A percentile compares a stretch with the other conserved stretches of the same genome.
phyloP scores from a whole-genome alignment of 1,140 invertebrate species.

The Trichomalopsis sarcophagae region DNA sequence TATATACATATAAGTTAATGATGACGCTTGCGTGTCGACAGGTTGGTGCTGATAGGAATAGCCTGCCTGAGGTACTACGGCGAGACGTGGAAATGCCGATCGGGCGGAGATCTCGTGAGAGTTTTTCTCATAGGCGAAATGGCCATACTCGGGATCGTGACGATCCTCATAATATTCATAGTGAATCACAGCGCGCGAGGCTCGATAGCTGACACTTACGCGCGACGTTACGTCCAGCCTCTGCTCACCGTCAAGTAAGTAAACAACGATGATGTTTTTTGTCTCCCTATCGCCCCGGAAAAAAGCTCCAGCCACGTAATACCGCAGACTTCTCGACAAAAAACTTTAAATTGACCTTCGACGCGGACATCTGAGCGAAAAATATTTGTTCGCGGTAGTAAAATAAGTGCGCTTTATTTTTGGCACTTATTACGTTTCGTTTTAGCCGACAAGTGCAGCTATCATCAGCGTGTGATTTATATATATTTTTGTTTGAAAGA shows the following conservation, averaged over 20 bases:
- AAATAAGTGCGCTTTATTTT: too few relatives aligned
- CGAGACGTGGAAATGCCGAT: constrained; percentile 78
- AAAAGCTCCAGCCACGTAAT: not conserved
- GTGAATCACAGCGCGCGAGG: constrained; percentile 82
- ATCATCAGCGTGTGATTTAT: constrained; percentile 4
- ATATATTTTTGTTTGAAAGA: too few relatives aligned
- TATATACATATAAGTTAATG: not conserved
- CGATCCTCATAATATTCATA: constrained; percentile 79
- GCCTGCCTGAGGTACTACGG: constrained; percentile 80
- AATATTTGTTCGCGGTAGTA: too few relatives aligned
- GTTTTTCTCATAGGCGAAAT: constrained; percentile 81
- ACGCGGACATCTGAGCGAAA: too few relatives aligned
- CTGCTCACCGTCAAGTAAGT: constrained; percentile 82
- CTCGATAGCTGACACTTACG: constrained; percentile 82
- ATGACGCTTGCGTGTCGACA: constrained; percentile 61
- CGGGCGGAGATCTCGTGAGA: constrained; percentile 81
- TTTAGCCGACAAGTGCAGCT: not conserved
- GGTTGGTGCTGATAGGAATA: constrained; percentile 80
- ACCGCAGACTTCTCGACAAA: too few relatives aligned
- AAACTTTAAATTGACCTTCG: too few relatives aligned
- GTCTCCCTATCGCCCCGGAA: not conserved
- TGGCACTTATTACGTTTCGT: not conserved
- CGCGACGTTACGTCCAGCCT: constrained; percentile 79
- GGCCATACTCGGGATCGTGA: constrained; percentile 77
- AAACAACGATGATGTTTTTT: constrained; percentile 40